Evolutionary conservation across 2,888 invertebrate genomes (phyloP).

Genomic region (Drosophila trichaetosa): DNA sequence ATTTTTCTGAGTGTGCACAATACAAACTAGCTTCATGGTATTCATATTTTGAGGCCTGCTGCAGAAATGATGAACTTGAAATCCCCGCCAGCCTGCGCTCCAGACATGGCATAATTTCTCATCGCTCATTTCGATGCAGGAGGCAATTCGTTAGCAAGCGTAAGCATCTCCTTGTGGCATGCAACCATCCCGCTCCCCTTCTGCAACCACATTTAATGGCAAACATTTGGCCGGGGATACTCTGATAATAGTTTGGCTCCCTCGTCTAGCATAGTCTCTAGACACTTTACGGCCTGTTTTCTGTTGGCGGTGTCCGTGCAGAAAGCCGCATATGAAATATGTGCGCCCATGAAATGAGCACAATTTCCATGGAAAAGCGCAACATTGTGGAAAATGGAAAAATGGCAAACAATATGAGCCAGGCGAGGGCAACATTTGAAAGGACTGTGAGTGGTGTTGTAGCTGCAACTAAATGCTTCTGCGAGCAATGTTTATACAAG

Average conservation of each 20-base stretch:
- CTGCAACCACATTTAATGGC: conserved; percentile 50
- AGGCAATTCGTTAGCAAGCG: conserved; percentile 52
- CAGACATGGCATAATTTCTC: conserved; percentile 77
- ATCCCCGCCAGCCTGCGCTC: conserved; percentile 34
- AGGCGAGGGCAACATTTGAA: neutral
- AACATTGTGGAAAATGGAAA: conserved; percentile 84
- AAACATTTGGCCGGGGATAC: conserved; percentile 33
- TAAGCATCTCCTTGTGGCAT: conserved; percentile 7
- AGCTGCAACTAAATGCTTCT: neutral
- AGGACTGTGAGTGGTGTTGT: neutral
- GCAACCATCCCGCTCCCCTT: neutral
- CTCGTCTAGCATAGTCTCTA: conserved; percentile 21
- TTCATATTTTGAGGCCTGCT: neutral
- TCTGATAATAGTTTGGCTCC: conserved; percentile 60
- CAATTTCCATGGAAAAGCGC: conserved; percentile 84
- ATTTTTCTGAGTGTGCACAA: neutral
- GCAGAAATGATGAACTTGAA: conserved; percentile 62
- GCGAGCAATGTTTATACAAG: conserved; percentile 2
- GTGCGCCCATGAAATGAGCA: conserved; percentile 82
- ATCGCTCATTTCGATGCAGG: conserved; percentile 76
- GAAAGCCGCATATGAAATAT: conserved; percentile 68
- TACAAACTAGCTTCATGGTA: neutral
- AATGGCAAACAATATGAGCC: conserved; percentile 46
- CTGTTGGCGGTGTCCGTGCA: conserved; percentile 24
- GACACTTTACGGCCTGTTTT: conserved; percentile 60